A percentile compares a stretch with the other conserved stretches of the same genome.
phyloP scores from a whole-genome alignment of 2,113 vertebrate species.

The rabbit (Oryctolagus cuniculus) region mOryCun1.1 NC_091432.1:177868501-177869000 shows the following conservation, averaged over 20 bases:
- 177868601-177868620: constrained; percentile 22
- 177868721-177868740: neutral
- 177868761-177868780: neutral
- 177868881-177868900: constrained; percentile 52
- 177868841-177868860: constrained; percentile 43
- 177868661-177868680: constrained; percentile 23
- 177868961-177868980: constrained; percentile 20
- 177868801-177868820: neutral
- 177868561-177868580: neutral
- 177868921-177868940: neutral
- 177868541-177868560: neutral
- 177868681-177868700: constrained; percentile 42
- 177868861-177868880: constrained; percentile 55
- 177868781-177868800: neutral
- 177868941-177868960: neutral
- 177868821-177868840: constrained; percentile 55
- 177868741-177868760: neutral
- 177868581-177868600: constrained; percentile 41
- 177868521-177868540: neutral
- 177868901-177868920: constrained; percentile 31
- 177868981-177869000: neutral
- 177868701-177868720: constrained; percentile 39
- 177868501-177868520: neutral
- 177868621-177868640: constrained; percentile 1
- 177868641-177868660: neutral